phyloP scores from a whole-genome alignment of 2,888 invertebrate genomes.

The Sepioteuthis lessoniana region DNA sequence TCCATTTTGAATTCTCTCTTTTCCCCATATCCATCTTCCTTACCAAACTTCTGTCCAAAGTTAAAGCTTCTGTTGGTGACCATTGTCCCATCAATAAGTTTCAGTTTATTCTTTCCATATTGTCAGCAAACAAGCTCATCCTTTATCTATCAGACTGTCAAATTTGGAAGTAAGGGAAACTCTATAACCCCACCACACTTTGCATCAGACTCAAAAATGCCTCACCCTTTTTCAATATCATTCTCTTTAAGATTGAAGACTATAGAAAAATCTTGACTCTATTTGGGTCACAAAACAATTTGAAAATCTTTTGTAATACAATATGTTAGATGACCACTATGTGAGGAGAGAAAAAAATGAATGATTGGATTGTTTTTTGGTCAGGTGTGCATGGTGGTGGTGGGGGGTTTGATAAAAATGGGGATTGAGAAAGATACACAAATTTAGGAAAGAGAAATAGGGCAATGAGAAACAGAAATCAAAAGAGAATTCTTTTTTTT shows the following conservation, averaged over 20 bases:
- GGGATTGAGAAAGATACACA: no score
- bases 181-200: neutral
- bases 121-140: neutral
- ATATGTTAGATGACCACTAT: no score
- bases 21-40: neutral
- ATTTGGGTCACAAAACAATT: neutral
- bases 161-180: neutral
- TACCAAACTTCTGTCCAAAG: neutral
- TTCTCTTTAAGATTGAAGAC: neutral
- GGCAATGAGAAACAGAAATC: no score
- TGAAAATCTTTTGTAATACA: neutral
- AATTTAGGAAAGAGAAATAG: no score
- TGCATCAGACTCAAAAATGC: neutral
- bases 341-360: neutral
- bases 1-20: neutral
- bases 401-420: no score
- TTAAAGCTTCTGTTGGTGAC: neutral
- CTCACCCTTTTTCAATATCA: neutral
- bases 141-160: neutral
- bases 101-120: neutral
- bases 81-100: neutral
- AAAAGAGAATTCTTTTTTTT: no score
- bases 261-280: neutral
- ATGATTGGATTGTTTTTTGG: neutral
- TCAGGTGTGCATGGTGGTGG: no score